A percentile compares a stretch with the other conserved stretches of the same genome.
Conservation (phyloP, 2,113 vertebrate species). For the Lagenorhynchus albirostris region DNA sequence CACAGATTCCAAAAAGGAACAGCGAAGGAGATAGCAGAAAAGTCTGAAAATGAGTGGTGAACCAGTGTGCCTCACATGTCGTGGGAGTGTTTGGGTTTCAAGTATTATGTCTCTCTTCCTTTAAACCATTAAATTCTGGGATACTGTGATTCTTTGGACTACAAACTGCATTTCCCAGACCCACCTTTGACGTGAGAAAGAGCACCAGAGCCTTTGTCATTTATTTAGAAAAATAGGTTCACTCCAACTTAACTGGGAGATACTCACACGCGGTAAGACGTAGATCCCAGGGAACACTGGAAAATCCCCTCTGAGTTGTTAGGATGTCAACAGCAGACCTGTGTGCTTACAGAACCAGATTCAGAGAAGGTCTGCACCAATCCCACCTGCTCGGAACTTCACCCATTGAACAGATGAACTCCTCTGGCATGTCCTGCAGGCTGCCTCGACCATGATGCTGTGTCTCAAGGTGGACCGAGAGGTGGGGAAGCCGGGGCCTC, state of each 20-base stretch:
- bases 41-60: background rate
- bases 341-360: fast-evolving
- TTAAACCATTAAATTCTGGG: background rate
- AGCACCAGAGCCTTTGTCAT: background rate
- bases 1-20: background rate
- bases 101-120: background rate
- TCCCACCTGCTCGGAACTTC: background rate
- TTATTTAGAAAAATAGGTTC: background rate
- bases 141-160: background rate
- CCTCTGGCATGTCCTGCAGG: fast-evolving
- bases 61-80: fast-evolving
- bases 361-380: fast-evolving
- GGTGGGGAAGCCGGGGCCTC: fast-evolving
- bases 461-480: fast-evolving
- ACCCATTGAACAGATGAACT: fast-evolving
- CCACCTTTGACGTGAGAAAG: background rate
- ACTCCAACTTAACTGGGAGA: background rate
- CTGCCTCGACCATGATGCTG: fast-evolving
- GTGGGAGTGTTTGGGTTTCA: background rate
- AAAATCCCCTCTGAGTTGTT: background rate
- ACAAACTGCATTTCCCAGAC: background rate
- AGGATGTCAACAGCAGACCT: fast-evolving
- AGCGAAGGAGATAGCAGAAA: background rate
- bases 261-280: fast-evolving
- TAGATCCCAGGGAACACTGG: background rate